Percentiles rank a stretch among this genome's conserved stretches.
These are phyloP conservation scores for Drosophila bunnanda DNA, from an alignment of 2,888 invertebrate species.

Conservation along the genomic window DNA sequence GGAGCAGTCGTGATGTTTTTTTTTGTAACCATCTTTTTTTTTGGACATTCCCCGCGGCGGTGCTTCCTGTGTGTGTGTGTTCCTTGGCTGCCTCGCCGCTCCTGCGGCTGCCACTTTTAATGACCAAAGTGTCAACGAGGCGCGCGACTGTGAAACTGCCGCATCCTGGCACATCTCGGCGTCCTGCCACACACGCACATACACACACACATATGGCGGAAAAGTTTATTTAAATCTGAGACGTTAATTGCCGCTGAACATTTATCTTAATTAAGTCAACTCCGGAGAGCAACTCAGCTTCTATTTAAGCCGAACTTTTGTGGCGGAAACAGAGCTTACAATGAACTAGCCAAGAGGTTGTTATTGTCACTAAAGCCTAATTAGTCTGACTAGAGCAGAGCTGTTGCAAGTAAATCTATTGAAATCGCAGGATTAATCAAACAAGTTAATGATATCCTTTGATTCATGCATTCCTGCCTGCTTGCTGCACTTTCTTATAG, in stretches of 20 bases:
- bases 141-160: constrained; percentile 13
- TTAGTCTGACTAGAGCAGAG: not conserved
- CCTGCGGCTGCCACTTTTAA: constrained; percentile 35
- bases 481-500: no score
- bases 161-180: constrained; percentile 12
- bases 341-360: constrained; percentile 10
- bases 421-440: not conserved
- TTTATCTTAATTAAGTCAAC: constrained; percentile 55
- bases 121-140: constrained; percentile 42
- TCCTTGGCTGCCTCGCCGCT: not conserved
- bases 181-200: constrained; percentile 3
- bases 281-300: constrained; percentile 5
- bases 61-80: constrained; percentile 12
- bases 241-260: constrained; percentile 51
- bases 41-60: constrained; percentile 1
- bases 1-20: no score
- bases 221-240: constrained; percentile 54
- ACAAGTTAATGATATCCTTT: not conserved
- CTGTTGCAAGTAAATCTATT: no score
- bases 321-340: constrained; percentile 15
- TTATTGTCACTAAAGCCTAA: not conserved
- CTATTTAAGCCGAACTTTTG: constrained; percentile 27
- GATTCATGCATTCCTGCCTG: not conserved
- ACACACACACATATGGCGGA: constrained; percentile 6
- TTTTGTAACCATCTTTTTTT: not conserved